These are phyloP conservation scores for Chymomyza procnemis DNA, from an alignment of 2,888 invertebrate genomes.

Conservation along the genomic window DNA sequence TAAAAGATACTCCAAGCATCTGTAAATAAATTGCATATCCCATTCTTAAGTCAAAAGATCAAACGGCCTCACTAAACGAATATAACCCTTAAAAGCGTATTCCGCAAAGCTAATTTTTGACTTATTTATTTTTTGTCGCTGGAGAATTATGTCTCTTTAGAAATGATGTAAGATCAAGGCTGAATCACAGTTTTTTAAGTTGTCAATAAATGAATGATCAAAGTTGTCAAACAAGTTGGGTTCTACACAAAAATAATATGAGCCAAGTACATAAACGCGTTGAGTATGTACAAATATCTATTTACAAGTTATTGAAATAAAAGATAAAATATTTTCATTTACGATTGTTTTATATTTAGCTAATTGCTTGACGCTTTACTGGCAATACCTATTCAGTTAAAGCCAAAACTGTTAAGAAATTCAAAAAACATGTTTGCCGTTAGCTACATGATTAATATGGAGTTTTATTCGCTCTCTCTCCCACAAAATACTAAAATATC, in stretches of 20 bases:
- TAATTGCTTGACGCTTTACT: background rate
- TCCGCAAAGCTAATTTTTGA: background rate
- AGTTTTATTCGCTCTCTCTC: background rate
- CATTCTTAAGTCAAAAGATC: no score
- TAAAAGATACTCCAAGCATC: no score
- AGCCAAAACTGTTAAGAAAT: conserved; percentile 32
- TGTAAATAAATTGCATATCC: no score
- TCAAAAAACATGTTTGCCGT: conserved; percentile 33
- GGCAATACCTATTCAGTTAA: background rate
- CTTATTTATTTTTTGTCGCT: background rate
- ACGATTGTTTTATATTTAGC: background rate
- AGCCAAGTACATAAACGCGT: background rate
- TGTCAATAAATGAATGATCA: background rate
- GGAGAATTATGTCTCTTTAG: background rate
- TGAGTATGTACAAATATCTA: background rate
- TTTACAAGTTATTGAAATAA: background rate
- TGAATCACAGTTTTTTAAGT: background rate
- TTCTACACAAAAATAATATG: background rate
- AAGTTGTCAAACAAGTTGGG: background rate
- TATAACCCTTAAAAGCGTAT: background rate
- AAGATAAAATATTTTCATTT: no score
- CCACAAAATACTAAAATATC: conserved; percentile 24
- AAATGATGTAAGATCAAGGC: background rate
- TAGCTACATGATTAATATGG: background rate
- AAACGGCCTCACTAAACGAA: background rate